A percentile compares a stretch with the other conserved stretches of the same genome.
These are phyloP conservation scores for Rhyacichthys aspro DNA, from an alignment of 2,797 vertebrate genomes.

Conservation along the genomic window DNA sequence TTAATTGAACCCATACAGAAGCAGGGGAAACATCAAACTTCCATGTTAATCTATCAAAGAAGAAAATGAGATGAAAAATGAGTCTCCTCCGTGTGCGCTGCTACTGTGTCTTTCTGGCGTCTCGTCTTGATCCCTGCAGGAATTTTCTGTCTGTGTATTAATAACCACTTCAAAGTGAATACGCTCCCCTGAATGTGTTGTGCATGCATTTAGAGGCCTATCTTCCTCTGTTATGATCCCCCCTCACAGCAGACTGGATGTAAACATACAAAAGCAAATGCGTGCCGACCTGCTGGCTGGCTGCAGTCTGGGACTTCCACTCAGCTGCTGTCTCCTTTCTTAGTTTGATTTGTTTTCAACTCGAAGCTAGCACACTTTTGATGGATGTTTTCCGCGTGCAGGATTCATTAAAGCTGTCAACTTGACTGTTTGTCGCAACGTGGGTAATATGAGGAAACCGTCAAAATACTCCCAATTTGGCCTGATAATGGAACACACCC, in stretches of 20 bases:
- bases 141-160: constrained; percentile 68
- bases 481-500: constrained; percentile 49
- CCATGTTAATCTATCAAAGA: constrained; percentile 56
- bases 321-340: constrained; percentile 32
- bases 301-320: constrained; percentile 34
- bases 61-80: constrained; percentile 42
- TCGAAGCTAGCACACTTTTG: constrained; percentile 21
- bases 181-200: constrained; percentile 51
- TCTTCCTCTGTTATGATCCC: constrained; percentile 55
- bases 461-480: constrained; percentile 18
- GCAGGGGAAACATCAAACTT: constrained; percentile 50
- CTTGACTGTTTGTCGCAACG: constrained; percentile 21
- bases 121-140: constrained; percentile 69
- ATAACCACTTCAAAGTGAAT: constrained; percentile 74
- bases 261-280: constrained; percentile 57
- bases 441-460: constrained; percentile 34
- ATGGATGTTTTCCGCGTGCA: constrained; percentile 43
- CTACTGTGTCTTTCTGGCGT: constrained; percentile 54
- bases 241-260: constrained; percentile 46
- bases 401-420: constrained; percentile 35
- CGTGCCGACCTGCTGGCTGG: constrained; percentile 36
- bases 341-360: constrained; percentile 45
- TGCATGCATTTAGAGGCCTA: constrained; percentile 61
- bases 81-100: constrained; percentile 29
- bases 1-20: constrained; percentile 60